A percentile compares a stretch with the other conserved stretches of the same genome.
Conservation (phyloP, 2,797 vertebrate genomes). For the Hoplostethus atlanticus region DNA sequence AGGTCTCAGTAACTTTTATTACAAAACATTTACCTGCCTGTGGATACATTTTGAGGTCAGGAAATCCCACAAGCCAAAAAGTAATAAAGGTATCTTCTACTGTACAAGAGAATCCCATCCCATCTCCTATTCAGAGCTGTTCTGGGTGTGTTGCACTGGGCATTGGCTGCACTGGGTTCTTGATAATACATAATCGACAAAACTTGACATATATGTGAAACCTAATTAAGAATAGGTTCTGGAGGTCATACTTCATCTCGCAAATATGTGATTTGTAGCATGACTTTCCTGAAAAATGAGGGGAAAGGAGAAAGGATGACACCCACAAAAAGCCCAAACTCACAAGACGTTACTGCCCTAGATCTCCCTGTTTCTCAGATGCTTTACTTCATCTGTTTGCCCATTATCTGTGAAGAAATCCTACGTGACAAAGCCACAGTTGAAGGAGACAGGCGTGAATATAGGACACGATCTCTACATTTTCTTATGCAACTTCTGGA, state of each 20-base stretch:
- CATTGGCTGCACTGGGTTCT: conserved; percentile 9
- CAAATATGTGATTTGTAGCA: background rate
- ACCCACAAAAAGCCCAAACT: conserved; percentile 4
- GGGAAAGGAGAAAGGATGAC: background rate
- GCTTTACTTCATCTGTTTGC: background rate
- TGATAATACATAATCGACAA: background rate
- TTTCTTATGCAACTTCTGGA: background rate
- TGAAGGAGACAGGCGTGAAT: too few relatives aligned
- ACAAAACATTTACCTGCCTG: conserved; percentile 43
- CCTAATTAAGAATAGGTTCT: background rate
- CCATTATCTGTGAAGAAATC: background rate
- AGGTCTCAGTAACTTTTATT: conserved; percentile 44
- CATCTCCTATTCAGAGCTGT: conserved; percentile 14
- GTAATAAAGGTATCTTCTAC: conserved; percentile 47
- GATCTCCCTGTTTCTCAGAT: conserved; percentile 9
- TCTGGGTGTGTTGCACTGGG: conserved; percentile 35
- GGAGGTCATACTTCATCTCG: too few relatives aligned
- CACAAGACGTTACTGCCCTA: conserved; percentile 9
- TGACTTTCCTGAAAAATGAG: background rate
- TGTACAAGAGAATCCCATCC: conserved; percentile 46
- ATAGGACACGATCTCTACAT: too few relatives aligned
- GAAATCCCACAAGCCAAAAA: conserved; percentile 45
- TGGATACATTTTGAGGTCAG: conserved; percentile 45
- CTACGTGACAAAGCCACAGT: background rate
- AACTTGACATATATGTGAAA: conserved; percentile 5